phyloP scores from a whole-genome alignment of 2,797 vertebrate genomes.

The Rhincodon typus region DNA sequence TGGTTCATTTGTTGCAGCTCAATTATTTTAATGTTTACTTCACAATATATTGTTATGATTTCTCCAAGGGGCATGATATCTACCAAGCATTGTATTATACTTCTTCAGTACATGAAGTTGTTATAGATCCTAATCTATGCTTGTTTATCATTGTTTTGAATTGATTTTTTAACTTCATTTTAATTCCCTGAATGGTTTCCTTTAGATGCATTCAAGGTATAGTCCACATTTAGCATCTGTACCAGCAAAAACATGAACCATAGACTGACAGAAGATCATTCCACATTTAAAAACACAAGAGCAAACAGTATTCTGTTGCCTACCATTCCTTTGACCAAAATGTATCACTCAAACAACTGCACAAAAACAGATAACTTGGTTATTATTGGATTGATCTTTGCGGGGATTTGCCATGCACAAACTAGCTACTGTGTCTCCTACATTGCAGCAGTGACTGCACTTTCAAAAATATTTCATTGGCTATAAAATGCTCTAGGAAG shows the following conservation, averaged over 20 bases:
- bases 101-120: background rate
- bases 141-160: background rate
- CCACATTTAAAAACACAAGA: background rate
- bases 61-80: background rate
- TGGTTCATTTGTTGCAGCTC: conserved; percentile 12
- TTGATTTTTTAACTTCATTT: background rate
- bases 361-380: too few species aligned
- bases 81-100: background rate
- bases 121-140: background rate
- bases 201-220: background rate
- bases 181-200: background rate
- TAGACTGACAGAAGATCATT: background rate
- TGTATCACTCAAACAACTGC: too few species aligned
- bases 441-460: too few species aligned
- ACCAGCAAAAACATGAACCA: background rate
- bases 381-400: too few species aligned
- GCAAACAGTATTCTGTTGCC: background rate
- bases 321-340: background rate
- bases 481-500: too few species aligned
- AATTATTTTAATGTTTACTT: conserved; percentile 31
- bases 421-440: too few species aligned
- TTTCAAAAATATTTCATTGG: too few species aligned
- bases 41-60: background rate
- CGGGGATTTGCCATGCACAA: too few species aligned
- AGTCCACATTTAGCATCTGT: background rate